Evolutionary conservation across 2,113 vertebrate species (phyloP).

Genomic region (Sula dactylatra): DNA sequence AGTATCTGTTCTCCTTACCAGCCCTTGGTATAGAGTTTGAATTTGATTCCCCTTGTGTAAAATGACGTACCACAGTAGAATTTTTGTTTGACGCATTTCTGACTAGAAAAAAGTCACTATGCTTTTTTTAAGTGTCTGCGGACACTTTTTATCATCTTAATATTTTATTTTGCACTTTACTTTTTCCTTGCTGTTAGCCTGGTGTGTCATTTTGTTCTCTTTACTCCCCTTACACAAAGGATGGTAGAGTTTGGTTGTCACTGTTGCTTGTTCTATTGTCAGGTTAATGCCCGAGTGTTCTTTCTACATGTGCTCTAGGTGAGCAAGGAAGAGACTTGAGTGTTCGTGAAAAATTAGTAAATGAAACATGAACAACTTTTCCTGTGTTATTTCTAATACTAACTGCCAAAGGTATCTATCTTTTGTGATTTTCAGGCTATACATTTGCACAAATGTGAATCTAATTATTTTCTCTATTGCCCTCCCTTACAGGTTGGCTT

Average conservation of each 20-base stretch:
- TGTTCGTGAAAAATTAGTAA: not conserved
- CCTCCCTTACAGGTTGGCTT: conserved; percentile 34
- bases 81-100: not conserved
- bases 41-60: not conserved
- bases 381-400: rapidly evolving
- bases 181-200: not conserved
- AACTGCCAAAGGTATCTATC: rapidly evolving
- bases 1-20: not conserved
- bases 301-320: not conserved
- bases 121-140: not conserved
- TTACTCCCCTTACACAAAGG: not conserved
- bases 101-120: not conserved
- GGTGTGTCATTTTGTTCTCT: rapidly evolving
- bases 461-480: not conserved
- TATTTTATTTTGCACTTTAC: not conserved
- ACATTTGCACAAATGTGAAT: not conserved
- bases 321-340: not conserved
- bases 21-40: not conserved
- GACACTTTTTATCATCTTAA: not conserved
- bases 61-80: not conserved
- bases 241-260: not conserved
- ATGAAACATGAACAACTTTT: not conserved
- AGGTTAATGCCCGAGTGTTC: not conserved
- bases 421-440: not conserved
- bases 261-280: not conserved